Conservation (phyloP, 2,797 vertebrate genomes). For the Sarcophilus harrisii region DNA sequence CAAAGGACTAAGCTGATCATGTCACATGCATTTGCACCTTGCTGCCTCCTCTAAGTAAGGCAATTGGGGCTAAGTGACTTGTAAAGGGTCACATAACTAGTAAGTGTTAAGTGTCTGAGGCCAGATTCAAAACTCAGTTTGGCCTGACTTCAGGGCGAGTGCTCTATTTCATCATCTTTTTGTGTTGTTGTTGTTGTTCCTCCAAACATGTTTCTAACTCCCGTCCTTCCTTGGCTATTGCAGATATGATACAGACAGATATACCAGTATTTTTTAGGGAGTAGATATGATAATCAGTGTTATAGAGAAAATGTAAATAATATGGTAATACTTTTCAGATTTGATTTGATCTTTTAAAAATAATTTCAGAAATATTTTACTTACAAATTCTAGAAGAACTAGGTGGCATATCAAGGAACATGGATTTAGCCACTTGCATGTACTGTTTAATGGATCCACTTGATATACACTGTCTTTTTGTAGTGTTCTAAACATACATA, state of each 20-base stretch:
- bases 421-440: neutral
- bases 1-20: neutral
- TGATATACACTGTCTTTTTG: neutral
- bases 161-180: too few species aligned
- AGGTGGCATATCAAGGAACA: constrained; percentile 31
- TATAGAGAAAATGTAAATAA: neutral
- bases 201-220: neutral
- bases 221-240: neutral
- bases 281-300: neutral
- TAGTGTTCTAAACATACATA: neutral
- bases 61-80: too few species aligned
- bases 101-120: too few species aligned
- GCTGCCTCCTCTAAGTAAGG: neutral
- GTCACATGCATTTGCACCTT: neutral
- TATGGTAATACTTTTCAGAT: neutral
- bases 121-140: too few species aligned
- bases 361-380: constrained; percentile 46
- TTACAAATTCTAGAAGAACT: constrained; percentile 9
- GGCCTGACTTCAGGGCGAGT: too few species aligned
- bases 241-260: neutral
- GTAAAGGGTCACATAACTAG: too few species aligned
- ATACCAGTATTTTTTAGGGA: neutral
- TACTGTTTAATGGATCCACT: neutral
- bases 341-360: constrained; percentile 32
- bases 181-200: too few species aligned